phyloP scores from a whole-genome alignment of 2,113 vertebrate species.

The Garra rufa region DNA sequence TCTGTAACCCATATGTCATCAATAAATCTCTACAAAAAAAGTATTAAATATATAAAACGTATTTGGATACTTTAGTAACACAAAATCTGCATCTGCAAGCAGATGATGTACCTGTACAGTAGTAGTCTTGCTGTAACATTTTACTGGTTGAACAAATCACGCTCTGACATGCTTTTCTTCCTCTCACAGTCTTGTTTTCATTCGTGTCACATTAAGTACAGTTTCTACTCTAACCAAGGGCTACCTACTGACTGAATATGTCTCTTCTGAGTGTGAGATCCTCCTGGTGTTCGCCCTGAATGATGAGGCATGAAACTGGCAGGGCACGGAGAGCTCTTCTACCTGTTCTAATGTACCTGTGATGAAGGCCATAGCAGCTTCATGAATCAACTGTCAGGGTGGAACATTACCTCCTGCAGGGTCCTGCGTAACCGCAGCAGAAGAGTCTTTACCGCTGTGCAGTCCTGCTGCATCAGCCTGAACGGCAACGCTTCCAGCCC shows the following conservation, averaged over 20 bases:
- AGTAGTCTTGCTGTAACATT: neutral
- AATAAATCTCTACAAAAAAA: neutral
- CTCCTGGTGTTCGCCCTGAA: slow-evolving; percentile 2
- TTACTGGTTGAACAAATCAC: neutral
- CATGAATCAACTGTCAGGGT: slow-evolving; percentile 32
- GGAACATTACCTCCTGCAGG: slow-evolving; percentile 90
- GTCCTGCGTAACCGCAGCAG: slow-evolving; percentile 92
- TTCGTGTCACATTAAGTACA: neutral
- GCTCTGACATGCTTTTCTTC: neutral
- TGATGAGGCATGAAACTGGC: slow-evolving; percentile 41
- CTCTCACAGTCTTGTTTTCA: slow-evolving; percentile 9
- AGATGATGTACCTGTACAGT: neutral
- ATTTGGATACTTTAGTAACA: neutral
- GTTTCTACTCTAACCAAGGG: neutral
- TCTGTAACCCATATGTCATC: neutral
- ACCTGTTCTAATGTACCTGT: slow-evolving; percentile 23
- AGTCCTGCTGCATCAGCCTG: slow-evolving; percentile 94
- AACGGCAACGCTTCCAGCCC: slow-evolving; percentile 89
- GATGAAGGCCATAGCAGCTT: slow-evolving; percentile 29
- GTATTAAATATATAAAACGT: neutral
- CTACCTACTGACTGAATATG: neutral
- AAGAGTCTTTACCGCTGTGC: slow-evolving; percentile 92
- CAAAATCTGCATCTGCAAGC: neutral
- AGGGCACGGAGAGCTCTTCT: slow-evolving; percentile 3
- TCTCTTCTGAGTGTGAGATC: neutral